These are phyloP conservation scores for Zosterops japonicus DNA, from an alignment of 2,113 vertebrate genomes.

Conservation along the genomic window DNA sequence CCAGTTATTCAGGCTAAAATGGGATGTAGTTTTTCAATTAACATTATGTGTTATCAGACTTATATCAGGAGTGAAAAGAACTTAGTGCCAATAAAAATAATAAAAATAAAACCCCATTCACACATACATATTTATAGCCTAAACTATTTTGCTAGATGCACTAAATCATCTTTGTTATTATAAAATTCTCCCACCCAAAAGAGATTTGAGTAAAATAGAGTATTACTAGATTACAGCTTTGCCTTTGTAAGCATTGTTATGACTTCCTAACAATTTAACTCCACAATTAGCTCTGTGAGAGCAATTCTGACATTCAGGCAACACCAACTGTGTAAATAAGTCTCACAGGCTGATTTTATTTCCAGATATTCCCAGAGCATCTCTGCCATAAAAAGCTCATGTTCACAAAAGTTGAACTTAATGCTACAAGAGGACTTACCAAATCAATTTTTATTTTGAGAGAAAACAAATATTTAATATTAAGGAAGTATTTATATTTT, in stretches of 20 bases:
- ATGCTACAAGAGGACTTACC: not conserved
- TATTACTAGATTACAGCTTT: not conserved
- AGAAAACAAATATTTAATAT: not conserved
- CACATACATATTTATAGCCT: slow-evolving; percentile 5
- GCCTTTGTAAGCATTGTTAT: not conserved
- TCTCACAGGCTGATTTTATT: not conserved
- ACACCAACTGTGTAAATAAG: not conserved
- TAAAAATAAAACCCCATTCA: slow-evolving; percentile 18
- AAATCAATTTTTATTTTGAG: not conserved
- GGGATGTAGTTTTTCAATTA: not conserved
- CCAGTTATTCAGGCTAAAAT: slow-evolving; percentile 33
- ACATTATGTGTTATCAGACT: not conserved
- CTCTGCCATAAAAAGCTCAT: not conserved
- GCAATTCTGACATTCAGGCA: slow-evolving; percentile 3
- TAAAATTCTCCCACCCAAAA: not conserved
- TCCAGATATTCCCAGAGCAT: not conserved
- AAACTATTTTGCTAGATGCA: not conserved
- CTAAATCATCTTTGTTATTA: not conserved
- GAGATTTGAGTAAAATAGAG: not conserved
- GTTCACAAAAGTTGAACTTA: not conserved
- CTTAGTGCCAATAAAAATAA: slow-evolving; percentile 18
- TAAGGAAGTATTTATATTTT: not conserved
- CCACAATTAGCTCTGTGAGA: slow-evolving; percentile 1
- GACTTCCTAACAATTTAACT: slow-evolving; percentile 14
- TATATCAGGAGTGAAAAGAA: not conserved